Base-by-base conservation (phyloP, 2,113 vertebrate species). In the Urocitellus parryii region DNA sequence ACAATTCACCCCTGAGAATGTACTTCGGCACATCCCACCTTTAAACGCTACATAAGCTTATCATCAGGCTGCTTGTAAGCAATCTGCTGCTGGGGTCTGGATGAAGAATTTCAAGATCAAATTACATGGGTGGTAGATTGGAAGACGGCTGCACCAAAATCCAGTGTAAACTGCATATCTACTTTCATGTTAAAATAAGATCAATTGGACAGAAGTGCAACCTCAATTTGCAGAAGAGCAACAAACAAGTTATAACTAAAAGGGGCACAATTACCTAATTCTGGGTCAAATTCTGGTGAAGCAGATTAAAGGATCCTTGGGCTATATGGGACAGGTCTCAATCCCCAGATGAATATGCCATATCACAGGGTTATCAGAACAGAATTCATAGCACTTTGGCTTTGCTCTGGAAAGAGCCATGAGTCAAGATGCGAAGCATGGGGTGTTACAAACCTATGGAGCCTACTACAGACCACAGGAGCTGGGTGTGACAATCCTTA, bases 401-500 rank as follows among this genome's bases (percentile, higher is more conserved):
- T 96, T 94, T 96, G 97, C 97, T 98, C 97, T 97, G 87, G 96
- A 97, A 93, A 96, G 97, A 97, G 97, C 97, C 97, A 97, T 95
- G 97, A 97, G 93, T 97, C 97, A 96, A 93, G 96, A 97, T 97
- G 97, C 96, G 51, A 97, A 97, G 97, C 97, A 97, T 97, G 97
- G 96, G 97, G 97, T 96, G 97, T 97, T 95, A 97, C 97, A 97
- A 95, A 97, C 97, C 97, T 97, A 98, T 97, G 97, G 97, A 97
- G 95, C 97, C 97, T 97, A 97, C 97, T 98, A 97, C 97, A 98
- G 97, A 98, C 93, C 97, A 98, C 97, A 97, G 97, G 97, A 97
- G 97, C 97, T 98, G 97, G 97, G 97, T 84, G 96, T 96, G 97
- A 97, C 97, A 97, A 74, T 97, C 97, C 97, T 98, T 98, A 98